These are phyloP conservation scores for Myotis yumanensis DNA, from an alignment of 2,113 vertebrate genomes.

Conservation along the genomic window DNA sequence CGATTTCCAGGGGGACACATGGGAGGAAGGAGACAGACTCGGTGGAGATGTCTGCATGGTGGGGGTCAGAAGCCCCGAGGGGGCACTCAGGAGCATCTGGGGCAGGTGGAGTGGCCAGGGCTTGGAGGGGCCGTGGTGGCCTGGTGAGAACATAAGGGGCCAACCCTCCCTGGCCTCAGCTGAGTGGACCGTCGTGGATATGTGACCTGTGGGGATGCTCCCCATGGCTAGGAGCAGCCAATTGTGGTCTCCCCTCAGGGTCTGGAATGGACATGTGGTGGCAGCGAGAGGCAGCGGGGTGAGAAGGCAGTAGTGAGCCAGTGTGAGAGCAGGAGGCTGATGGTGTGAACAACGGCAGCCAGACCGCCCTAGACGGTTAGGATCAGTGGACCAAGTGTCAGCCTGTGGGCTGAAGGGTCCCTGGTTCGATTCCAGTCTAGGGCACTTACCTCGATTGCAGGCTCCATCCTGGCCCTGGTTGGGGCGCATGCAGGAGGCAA, in stretches of 20 bases:
- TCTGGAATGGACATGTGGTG: neutral
- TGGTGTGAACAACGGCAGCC: no score
- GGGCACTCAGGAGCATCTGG: neutral
- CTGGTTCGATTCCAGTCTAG: no score
- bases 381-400: no score
- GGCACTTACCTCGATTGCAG: no score
- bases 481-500: no score
- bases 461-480: no score
- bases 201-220: neutral
- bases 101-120: neutral
- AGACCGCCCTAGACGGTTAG: no score
- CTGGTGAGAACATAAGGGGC: neutral
- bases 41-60: neutral
- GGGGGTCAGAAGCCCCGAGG: neutral
- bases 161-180: neutral
- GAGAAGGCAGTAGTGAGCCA: neutral
- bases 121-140: neutral
- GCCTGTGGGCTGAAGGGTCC: no score
- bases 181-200: neutral
- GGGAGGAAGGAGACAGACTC: neutral
- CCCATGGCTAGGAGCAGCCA: neutral
- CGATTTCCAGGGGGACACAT: rapidly evolving
- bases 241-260: rapidly evolving
- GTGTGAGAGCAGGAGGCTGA: neutral
- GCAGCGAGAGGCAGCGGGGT: no score